Conservation (phyloP, 1,140 invertebrate species). For the Trissolcus basalis region DNA sequence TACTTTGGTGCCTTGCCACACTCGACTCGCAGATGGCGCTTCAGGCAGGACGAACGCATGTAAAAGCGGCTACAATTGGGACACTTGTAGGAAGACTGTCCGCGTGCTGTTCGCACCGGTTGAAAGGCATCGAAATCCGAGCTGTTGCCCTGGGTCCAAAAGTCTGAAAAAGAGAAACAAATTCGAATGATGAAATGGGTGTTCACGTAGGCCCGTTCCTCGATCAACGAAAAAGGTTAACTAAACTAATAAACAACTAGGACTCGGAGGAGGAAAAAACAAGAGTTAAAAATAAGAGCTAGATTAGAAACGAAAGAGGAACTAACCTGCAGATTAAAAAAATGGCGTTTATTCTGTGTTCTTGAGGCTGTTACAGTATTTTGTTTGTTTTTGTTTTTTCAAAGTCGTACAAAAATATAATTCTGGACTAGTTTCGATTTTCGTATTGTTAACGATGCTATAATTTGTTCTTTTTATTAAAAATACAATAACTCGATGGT, state of each 20-base stretch:
- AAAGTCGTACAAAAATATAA: too few species aligned
- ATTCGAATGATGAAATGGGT: constrained; percentile 58
- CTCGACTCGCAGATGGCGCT: constrained; percentile 76
- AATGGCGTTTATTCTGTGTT: constrained; percentile 39
- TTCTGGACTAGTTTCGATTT: too few species aligned
- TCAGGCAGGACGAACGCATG: constrained; percentile 77
- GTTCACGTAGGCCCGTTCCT: constrained; percentile 30
- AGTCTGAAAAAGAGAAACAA: constrained; percentile 65
- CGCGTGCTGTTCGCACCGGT: constrained; percentile 56
- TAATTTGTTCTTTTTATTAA: too few species aligned
- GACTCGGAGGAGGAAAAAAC: constrained; percentile 1
- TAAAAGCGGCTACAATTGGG: constrained; percentile 78
- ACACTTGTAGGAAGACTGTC: constrained; percentile 72
- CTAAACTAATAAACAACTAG: constrained; percentile 29
- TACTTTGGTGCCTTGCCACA: constrained; percentile 73
- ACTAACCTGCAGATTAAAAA: constrained; percentile 45
- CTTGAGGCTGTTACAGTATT: constrained; percentile 32
- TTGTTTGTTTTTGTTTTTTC: too few species aligned
- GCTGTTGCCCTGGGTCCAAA: constrained; percentile 49
- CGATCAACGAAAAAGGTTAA: constrained; percentile 18
- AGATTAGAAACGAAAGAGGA: neutral
- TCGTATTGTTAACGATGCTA: too few species aligned
- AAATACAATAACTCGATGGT: too few species aligned
- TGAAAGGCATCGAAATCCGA: constrained; percentile 26
- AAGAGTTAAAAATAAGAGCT: constrained; percentile 4